Percentiles rank a stretch among this genome's conserved stretches.
phyloP scores from a whole-genome alignment of 2,888 invertebrate genomes.

The Xestia sexstrigata region DNA sequence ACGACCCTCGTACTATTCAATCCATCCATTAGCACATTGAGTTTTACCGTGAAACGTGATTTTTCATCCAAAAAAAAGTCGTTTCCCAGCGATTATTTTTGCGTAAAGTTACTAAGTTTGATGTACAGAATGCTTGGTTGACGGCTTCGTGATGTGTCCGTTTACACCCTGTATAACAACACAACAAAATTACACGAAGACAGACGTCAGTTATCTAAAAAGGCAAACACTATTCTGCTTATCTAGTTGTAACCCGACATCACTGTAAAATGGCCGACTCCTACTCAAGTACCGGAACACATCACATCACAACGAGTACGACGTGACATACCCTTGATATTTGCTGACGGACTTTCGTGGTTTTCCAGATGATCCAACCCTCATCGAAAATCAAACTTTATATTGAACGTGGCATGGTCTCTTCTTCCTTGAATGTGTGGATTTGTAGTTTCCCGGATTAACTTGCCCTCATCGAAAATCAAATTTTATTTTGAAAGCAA shows the following conservation, averaged over 20 bases:
- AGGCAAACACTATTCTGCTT: slow-evolving; percentile 17
- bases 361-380: slow-evolving; percentile 30
- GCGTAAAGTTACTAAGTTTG: too few relatives aligned
- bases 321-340: slow-evolving; percentile 52
- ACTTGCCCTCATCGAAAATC: slow-evolving; percentile 7
- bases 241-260: slow-evolving; percentile 41
- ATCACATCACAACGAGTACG: slow-evolving; percentile 44
- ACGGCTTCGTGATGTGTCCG: too few relatives aligned
- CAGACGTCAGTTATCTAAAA: slow-evolving; percentile 24
- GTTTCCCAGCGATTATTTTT: too few relatives aligned
- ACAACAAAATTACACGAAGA: background rate
- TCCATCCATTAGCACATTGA: too few relatives aligned
- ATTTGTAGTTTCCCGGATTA: slow-evolving; percentile 44
- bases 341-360: slow-evolving; percentile 42
- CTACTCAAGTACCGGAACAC: slow-evolving; percentile 58
- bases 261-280: slow-evolving; percentile 43
- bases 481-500: slow-evolving; percentile 6
- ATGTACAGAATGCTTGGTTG: too few relatives aligned
- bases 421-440: background rate
- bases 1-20: too few relatives aligned
- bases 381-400: slow-evolving; percentile 38
- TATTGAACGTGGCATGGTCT: background rate
- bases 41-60: too few relatives aligned
- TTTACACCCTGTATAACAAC: background rate
- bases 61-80: too few relatives aligned